Evolutionary conservation across 2,888 invertebrate genomes (phyloP).

Genomic region (Glaucopsyche alexis): DNA sequence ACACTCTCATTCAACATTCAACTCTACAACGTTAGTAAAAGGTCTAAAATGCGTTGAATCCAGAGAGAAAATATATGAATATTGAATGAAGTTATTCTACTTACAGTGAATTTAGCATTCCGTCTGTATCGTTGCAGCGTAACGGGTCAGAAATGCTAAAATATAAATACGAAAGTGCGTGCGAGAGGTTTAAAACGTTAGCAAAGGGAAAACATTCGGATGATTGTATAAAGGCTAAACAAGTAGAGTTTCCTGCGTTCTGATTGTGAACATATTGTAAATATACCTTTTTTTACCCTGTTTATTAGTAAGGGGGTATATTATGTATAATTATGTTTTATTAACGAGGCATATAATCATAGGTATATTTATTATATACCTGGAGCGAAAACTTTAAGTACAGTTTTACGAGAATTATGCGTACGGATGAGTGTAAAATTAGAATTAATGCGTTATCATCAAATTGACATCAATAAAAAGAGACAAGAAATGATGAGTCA

Average conservation of each 20-base stretch:
- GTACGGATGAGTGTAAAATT: too few relatives aligned
- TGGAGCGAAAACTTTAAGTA: too few relatives aligned
- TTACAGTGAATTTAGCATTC: constrained; percentile 43
- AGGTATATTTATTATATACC: too few relatives aligned
- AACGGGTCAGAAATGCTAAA: constrained; percentile 33
- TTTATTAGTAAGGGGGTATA: too few relatives aligned
- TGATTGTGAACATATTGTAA: too few relatives aligned
- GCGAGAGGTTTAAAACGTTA: constrained; percentile 22
- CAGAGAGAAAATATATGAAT: constrained; percentile 40
- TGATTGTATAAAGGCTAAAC: neutral
- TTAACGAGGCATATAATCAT: too few relatives aligned
- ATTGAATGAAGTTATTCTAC: constrained; percentile 43
- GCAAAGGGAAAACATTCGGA: constrained; percentile 1
- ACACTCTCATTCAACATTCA: constrained; percentile 31
- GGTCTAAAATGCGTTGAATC: constrained; percentile 27
- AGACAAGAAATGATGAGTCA: too few relatives aligned
- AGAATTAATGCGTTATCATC: too few relatives aligned
- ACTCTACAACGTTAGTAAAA: constrained; percentile 32
- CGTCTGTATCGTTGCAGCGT: constrained; percentile 40
- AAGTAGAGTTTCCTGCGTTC: neutral
- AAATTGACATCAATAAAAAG: too few relatives aligned
- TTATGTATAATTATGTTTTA: too few relatives aligned
- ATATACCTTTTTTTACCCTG: too few relatives aligned
- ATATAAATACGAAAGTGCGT: constrained; percentile 30
- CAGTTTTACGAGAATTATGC: too few relatives aligned